Conservation (phyloP, 2,113 vertebrate genomes). For the Arothron firmamentum region DNA sequence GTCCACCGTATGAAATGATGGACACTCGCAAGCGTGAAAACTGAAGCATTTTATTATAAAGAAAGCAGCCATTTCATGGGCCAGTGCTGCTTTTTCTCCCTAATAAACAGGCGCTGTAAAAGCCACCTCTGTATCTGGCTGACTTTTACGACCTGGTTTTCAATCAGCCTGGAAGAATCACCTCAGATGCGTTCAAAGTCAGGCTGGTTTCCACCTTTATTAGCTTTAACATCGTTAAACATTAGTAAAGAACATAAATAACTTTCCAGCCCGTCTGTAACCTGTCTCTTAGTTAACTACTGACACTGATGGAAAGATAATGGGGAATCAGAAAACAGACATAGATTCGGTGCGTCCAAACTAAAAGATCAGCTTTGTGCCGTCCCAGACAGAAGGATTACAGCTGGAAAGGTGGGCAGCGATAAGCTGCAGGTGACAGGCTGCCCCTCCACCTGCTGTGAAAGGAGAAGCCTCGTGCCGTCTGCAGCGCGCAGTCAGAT, state of each 20-base stretch:
- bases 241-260: background rate
- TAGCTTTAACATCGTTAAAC: background rate
- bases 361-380: too few species aligned
- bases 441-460: background rate
- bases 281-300: too few species aligned
- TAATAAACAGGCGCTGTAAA: conserved; percentile 46
- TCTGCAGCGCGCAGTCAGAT: too few species aligned
- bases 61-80: conserved; percentile 21
- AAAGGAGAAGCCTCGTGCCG: too few species aligned
- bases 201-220: background rate
- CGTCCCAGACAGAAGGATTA: too few species aligned
- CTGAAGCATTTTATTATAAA: conserved; percentile 62
- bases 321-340: too few species aligned
- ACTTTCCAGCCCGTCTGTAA: background rate
- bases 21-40: conserved; percentile 39
- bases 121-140: conserved; percentile 6
- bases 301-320: too few species aligned
- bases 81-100: conserved; percentile 9
- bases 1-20: conserved; percentile 36
- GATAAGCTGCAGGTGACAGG: background rate
- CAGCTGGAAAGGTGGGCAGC: background rate
- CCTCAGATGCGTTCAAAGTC: conserved; percentile 6
- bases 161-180: conserved; percentile 20
- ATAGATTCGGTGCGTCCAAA: too few species aligned
- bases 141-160: conserved; percentile 34